phyloP scores from a whole-genome alignment of 2,888 invertebrate species.

The Campopleginae sp. region DNA sequence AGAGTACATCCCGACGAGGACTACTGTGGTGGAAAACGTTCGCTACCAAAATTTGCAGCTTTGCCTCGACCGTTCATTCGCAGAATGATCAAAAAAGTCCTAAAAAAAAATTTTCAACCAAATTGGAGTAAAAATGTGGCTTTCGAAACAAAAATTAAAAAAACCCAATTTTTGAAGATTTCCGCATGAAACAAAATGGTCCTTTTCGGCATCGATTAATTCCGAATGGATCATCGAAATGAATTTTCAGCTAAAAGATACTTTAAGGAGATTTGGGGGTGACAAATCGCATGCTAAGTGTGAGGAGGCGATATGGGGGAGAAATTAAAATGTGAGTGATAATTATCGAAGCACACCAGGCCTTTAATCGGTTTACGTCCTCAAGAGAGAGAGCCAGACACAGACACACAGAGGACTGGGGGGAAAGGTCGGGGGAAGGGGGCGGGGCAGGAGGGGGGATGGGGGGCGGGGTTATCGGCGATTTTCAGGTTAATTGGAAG shows the following conservation, averaged over 20 bases:
- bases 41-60: background rate
- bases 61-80: background rate
- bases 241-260: constrained; percentile 15
- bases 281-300: background rate
- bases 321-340: constrained; percentile 62
- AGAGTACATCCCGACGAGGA: no score
- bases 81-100: background rate
- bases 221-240: background rate
- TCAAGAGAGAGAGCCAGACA: constrained; percentile 22
- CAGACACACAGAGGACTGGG: background rate
- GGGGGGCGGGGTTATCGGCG: constrained; percentile 66
- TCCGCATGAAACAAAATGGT: background rate
- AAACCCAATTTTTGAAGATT: background rate
- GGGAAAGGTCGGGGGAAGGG: no score
- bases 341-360: constrained; percentile 61
- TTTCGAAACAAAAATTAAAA: background rate
- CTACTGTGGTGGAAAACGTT: background rate
- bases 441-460: no score
- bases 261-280: constrained; percentile 13
- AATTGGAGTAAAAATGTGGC: background rate
- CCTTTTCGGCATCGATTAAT: background rate
- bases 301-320: background rate
- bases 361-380: constrained; percentile 69
- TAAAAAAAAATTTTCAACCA: background rate
- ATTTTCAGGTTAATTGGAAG: constrained; percentile 76